Evolutionary conservation across 2,888 invertebrate species (phyloP), one percentile per base, ranked within the genome.

Genomic region (Flexamia atlantica): DNA sequence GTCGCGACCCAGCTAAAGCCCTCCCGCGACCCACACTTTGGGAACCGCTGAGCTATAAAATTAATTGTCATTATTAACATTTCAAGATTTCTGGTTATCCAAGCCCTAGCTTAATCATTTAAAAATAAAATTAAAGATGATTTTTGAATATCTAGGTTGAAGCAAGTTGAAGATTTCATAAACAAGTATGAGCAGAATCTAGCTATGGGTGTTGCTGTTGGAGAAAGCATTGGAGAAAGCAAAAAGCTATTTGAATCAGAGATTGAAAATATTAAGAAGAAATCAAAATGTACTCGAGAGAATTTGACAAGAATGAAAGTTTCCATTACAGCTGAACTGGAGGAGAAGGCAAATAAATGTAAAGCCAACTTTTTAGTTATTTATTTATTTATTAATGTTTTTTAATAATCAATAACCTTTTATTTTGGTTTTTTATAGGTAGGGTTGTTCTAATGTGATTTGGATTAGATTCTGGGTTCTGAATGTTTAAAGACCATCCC

Each of bases 111-210:
- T n/a, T n/a, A n/a, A n/a, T n/a, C 40, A 40, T 40, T 40, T 40
- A 40, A 12, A 40, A 7, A 40, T 9, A 12, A 9, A 9, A 40
- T 40, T 40, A 40, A 9, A 9, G 40, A 40, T 17, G n/a, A 46
- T 17, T 4, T 2, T 17, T 46, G 7, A 12, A 46, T 12, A 46
- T 57, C 23, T 57, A 57, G 57, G 23, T 57, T 57, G 23, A 23
- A 57, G 57, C 57, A 57, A 57, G 57, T 57, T 57, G 57, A 57
- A 57, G 20, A 57, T 1, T 57, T 57, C 12, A n/a, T 57, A 23
- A 57, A 12, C 12, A 23, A 1, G 57, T 57, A 57, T 57, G 57
- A 57, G 57, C 57, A 57, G 23, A 57, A 57, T 23, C 4, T 57
- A 12, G 23, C 9, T 20, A 57, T 23, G 20, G 57, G 57, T 7